A percentile compares a stretch with the other conserved stretches of the same genome.
These are phyloP conservation scores for Bembecia ichneumoniformis DNA, from an alignment of 2,888 invertebrate species.

Conservation along the genomic window DNA sequence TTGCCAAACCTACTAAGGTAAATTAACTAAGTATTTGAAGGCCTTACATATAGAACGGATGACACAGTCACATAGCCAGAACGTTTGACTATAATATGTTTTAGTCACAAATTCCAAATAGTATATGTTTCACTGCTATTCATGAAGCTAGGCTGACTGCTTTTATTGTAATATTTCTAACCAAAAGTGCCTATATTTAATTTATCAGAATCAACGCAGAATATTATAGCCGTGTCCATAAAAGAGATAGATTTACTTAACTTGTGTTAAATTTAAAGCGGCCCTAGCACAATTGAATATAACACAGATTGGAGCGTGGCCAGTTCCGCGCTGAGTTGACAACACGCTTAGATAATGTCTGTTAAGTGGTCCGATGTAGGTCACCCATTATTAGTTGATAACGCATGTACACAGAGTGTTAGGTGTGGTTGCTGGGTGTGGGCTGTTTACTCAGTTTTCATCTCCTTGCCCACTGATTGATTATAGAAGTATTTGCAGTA, in stretches of 20 bases:
- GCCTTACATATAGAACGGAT: too few species aligned
- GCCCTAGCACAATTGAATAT: background rate
- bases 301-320: background rate
- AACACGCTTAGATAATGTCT: constrained; percentile 34
- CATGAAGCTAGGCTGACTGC: background rate
- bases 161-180: background rate
- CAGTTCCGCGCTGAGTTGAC: constrained; percentile 15
- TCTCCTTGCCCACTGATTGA: background rate
- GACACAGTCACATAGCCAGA: too few species aligned
- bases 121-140: background rate
- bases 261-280: too few species aligned
- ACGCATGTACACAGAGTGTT: constrained; percentile 11
- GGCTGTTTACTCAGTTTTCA: background rate
- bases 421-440: constrained; percentile 12
- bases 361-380: constrained; percentile 45
- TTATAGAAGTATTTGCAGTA: too few species aligned
- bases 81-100: too few species aligned
- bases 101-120: too few species aligned
- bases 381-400: constrained; percentile 42
- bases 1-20: too few species aligned
- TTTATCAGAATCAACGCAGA: too few species aligned
- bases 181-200: background rate
- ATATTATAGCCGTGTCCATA: too few species aligned
- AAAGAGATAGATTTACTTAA: too few species aligned
- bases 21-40: too few species aligned